These are phyloP conservation scores for Enteromius paludinosus DNA, from an alignment of 2,797 vertebrate genomes.

Conservation along the genomic window DNA sequence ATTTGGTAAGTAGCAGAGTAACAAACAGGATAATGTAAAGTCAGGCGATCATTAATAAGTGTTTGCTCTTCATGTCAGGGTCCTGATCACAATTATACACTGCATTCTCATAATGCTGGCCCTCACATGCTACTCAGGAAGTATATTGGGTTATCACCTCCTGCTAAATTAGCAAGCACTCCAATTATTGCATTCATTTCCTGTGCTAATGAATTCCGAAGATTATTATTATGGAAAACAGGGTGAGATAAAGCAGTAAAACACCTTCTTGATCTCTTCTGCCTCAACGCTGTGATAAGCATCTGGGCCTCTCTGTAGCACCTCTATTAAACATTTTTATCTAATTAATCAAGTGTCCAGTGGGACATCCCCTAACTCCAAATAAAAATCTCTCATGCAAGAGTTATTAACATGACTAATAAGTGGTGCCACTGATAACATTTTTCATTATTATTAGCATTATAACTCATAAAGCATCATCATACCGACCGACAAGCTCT, in stretches of 20 bases:
- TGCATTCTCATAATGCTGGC: not conserved
- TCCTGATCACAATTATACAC: constrained; percentile 2
- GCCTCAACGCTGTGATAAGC: constrained; percentile 21
- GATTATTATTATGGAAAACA: constrained; percentile 40
- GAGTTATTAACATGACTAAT: constrained; percentile 50
- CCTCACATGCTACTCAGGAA: constrained; percentile 7
- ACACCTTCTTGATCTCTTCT: constrained; percentile 36
- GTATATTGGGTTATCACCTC: constrained; percentile 30
- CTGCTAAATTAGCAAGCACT: constrained; percentile 34
- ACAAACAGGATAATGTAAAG: not conserved
- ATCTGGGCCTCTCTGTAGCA: constrained; percentile 30
- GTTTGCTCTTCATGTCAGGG: not conserved
- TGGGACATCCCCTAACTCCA: constrained; percentile 20
- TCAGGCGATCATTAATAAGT: not conserved
- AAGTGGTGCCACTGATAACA: constrained; percentile 23
- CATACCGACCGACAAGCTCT: constrained; percentile 12
- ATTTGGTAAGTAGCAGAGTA: not conserved
- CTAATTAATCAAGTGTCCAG: constrained; percentile 53
- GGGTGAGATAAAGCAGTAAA: constrained; percentile 41
- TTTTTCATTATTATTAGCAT: constrained; percentile 52
- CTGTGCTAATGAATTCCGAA: constrained; percentile 48
- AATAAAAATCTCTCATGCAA: constrained; percentile 40
- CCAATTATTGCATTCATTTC: constrained; percentile 44
- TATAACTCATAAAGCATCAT: constrained; percentile 44
- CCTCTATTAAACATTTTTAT: constrained; percentile 54